These are phyloP conservation scores for Unio pictorum DNA, from an alignment of 2,888 invertebrate species.

Conservation along the genomic window DNA sequence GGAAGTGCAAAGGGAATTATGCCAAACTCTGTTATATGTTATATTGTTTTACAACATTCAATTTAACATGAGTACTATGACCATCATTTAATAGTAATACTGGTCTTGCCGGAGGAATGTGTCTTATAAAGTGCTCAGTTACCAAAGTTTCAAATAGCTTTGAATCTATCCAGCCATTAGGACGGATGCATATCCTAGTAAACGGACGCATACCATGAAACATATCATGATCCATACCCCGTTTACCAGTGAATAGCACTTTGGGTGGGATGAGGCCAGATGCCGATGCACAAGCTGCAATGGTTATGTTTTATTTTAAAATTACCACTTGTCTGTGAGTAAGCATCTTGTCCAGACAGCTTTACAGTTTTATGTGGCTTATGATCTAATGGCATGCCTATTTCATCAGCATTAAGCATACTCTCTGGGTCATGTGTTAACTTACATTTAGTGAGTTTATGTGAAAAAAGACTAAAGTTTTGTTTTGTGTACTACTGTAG, in stretches of 20 bases:
- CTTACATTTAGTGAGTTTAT: too few species aligned
- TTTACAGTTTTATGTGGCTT: slow-evolving; percentile 2
- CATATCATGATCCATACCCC: slow-evolving; percentile 45
- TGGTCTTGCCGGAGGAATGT: slow-evolving; percentile 1
- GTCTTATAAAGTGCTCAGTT: slow-evolving; percentile 62
- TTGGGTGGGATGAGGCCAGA: slow-evolving; percentile 30
- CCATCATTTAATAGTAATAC: slow-evolving; percentile 64
- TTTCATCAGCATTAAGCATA: not conserved
- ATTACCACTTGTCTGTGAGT: slow-evolving; percentile 3
- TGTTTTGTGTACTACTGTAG: too few species aligned
- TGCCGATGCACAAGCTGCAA: slow-evolving; percentile 10
- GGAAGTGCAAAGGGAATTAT: slow-evolving; percentile 61
- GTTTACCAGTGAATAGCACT: slow-evolving; percentile 51
- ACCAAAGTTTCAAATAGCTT: slow-evolving; percentile 46
- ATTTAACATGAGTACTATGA: slow-evolving; percentile 52
- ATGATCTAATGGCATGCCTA: not conserved
- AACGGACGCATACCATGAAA: slow-evolving; percentile 57
- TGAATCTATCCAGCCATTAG: slow-evolving; percentile 55
- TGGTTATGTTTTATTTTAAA: slow-evolving; percentile 4
- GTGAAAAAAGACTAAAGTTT: too few species aligned
- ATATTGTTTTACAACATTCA: slow-evolving; percentile 55
- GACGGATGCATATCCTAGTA: slow-evolving; percentile 46
- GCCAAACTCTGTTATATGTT: slow-evolving; percentile 42
- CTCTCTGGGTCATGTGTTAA: too few species aligned
- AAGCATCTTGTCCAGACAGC: slow-evolving; percentile 4